Evolutionary conservation across 2,888 invertebrate genomes (phyloP), one percentile per base, ranked within the genome.

Genomic region (Athalia cordata): DNA sequence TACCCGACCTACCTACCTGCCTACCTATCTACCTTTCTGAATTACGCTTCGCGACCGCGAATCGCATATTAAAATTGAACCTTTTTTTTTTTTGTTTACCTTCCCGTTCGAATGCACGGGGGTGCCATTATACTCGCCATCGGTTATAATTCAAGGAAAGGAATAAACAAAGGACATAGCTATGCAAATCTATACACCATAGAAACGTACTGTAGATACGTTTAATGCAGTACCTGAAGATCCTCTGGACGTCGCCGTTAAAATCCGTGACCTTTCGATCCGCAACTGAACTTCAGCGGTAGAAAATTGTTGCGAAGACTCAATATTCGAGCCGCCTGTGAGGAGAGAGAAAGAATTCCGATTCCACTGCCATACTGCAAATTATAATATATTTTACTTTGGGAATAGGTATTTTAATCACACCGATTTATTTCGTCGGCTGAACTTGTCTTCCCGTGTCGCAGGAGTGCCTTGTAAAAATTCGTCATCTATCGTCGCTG

Each of bases 391-490:
- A 29, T 29, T 29, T 29, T 29, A 29, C 29, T 81, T 82, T 79
- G 77, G 79, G 77, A 78, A 81, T 78, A 78, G 81, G 82, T 80
- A 83, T 82, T 83, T 83, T 83, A 81, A 83, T 81, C 80, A 82
- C 80, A 61, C 80, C 81, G 83, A 82, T 83, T 82, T 81, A 83
- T 78, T 81, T 77, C 70, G 78, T 77, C 70, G 62, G 13, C 45
- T 3, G 9, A 64, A 64, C 29, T 29, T 29, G 29, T 29, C 29
- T 29, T 29, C 29, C 29, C 2, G 29, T 29, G 29, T 29, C 29
- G 29, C 29, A 29, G 29, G 29, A 29, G 29, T 29, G 29, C 29
- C 29, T 29, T 29, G 2, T 29, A 29, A 29, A 29, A 29, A 29
- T 29, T 29, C 29, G 29, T 29, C 29, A 29, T 29, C 29, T 29